A percentile compares a stretch with the other conserved stretches of the same genome.
phyloP scores from a whole-genome alignment of 2,888 invertebrate species.

The Noctuana brunneofusca region DNA sequence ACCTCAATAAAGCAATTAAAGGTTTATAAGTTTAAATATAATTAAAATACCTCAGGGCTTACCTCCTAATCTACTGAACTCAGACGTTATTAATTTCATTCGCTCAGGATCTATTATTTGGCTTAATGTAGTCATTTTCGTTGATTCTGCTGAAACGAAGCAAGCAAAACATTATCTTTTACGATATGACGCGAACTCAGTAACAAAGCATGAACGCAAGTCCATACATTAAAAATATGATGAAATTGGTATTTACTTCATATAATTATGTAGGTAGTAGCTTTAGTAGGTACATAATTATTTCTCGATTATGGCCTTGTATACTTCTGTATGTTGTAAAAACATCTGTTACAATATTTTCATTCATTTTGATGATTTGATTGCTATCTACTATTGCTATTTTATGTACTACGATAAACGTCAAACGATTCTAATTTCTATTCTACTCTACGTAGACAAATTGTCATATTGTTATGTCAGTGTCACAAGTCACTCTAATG shows the following conservation, averaged over 20 bases:
- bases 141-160: constrained; percentile 14
- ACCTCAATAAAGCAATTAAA: too few relatives aligned
- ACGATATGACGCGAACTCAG: not conserved
- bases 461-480: too few relatives aligned
- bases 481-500: too few relatives aligned
- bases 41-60: constrained; percentile 38
- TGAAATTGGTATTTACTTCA: constrained; percentile 12
- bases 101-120: constrained; percentile 67
- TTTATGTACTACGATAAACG: too few relatives aligned
- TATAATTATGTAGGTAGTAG: too few relatives aligned
- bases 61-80: constrained; percentile 76
- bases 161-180: not conserved
- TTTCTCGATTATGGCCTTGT: not conserved
- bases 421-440: too few relatives aligned
- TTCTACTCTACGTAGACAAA: too few relatives aligned
- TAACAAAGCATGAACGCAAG: too few relatives aligned
- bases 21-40: too few relatives aligned
- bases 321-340: not conserved
- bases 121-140: constrained; percentile 61
- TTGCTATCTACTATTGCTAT: too few relatives aligned
- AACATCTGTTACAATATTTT: not conserved
- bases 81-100: constrained; percentile 65
- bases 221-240: not conserved
- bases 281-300: not conserved
- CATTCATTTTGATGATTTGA: too few relatives aligned